Base-by-base conservation (phyloP, 2,888 invertebrate genomes). In the Listrodromus nycthemerus region DNA sequence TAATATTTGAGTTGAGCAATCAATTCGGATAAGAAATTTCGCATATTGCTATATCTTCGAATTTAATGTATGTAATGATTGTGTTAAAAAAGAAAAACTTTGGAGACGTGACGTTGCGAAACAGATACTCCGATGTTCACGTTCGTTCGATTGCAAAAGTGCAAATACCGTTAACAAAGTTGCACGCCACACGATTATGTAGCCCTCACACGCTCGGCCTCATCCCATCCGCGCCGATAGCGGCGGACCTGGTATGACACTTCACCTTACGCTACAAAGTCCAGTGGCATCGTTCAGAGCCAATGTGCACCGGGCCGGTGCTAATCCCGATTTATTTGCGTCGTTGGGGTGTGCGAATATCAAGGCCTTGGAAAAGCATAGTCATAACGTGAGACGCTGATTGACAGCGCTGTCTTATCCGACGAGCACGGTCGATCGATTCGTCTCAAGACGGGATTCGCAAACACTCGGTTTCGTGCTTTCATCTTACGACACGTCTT, bases 401-500 rank as follows among this genome's bases (percentile, higher is more conserved):
- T 30, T 30, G 61, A 61, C 27, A 61, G 30, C 61, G 61, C 73
- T 61, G 61, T 61, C 48, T 61, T 73, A 61, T 73, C 58, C 7
- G 27, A 16, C 30, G 61, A 61, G 61, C 1, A 16, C 27, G 27
- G n/a, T 16, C 27, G n/a, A 61, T 61, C 30, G 30, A 61, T 30
- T 61, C 3, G 6, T 30, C 61, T n/a, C 16, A 30, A 61, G 30
- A 61, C 61, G n/a, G 8, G 19, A 65, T 65, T 65, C 37, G 33
- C 21, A 7, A 37, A 37, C 16, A n/a, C n/a, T 33, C 33, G 16
- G 37, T 37, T 37, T 67, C 67, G 45, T 48, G 67, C 27, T 48
- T 50, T 73, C 27, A 24, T 41, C 71, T 41, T n/a, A 30, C 41
- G 58, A 48, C 69, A 77, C 78, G 78, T 78, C 63, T 52, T 70